Conservation (phyloP, 2,113 vertebrate genomes). For the Micromys minutus region DNA sequence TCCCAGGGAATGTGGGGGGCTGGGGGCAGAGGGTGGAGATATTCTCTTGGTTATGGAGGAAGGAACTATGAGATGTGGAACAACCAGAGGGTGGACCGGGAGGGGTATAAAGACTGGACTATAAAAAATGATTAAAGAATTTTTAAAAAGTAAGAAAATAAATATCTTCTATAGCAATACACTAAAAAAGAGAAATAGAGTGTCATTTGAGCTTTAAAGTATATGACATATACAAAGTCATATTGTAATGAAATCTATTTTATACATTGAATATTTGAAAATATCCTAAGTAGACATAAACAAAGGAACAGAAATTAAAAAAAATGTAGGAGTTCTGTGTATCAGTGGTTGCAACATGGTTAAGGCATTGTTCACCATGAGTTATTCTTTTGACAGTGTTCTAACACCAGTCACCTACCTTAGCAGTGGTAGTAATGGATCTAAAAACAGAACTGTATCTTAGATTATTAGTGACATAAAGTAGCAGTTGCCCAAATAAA, state of each 20-base stretch:
- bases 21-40: too few species aligned
- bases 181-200: not conserved
- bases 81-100: too few species aligned
- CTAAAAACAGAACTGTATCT: not conserved
- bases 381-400: not conserved
- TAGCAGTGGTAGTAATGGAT: not conserved
- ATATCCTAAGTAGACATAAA: not conserved
- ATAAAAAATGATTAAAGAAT: too few species aligned
- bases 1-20: too few species aligned
- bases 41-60: too few species aligned
- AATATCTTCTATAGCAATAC: too few species aligned
- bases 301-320: not conserved
- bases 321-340: not conserved
- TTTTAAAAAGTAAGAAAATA: too few species aligned
- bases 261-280: not conserved
- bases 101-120: too few species aligned
- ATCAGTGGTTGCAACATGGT: not conserved
- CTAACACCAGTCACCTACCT: not conserved
- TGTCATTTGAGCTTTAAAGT: not conserved
- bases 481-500: not conserved
- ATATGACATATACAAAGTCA: not conserved
- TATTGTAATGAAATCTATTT: not conserved
- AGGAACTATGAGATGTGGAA: too few species aligned
- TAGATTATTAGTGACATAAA: not conserved
- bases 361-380: not conserved